These are phyloP conservation scores for Drosophila stalkeri DNA, from an alignment of 2,888 invertebrate species.

Conservation along the genomic window DNA sequence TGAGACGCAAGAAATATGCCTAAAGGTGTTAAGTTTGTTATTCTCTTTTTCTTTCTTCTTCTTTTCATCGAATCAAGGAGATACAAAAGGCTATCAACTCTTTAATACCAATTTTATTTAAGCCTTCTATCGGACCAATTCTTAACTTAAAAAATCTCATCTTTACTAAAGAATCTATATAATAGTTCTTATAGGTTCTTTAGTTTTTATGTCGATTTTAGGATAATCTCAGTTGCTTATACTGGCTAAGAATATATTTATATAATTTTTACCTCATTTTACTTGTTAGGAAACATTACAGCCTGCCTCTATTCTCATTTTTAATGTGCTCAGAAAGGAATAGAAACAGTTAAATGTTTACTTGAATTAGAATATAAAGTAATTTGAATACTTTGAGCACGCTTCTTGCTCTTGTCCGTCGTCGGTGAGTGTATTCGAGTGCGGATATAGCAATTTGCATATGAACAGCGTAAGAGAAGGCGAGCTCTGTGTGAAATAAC, in stretches of 20 bases:
- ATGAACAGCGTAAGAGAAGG: conserved; percentile 3
- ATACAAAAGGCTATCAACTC: neutral
- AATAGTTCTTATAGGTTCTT: neutral
- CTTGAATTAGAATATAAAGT: neutral
- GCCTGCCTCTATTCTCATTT: neutral
- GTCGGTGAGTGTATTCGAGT: conserved; percentile 11
- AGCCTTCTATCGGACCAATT: neutral
- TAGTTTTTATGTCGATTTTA: no score
- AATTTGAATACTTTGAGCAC: conserved; percentile 6
- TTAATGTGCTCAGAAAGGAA: neutral
- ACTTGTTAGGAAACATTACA: neutral
- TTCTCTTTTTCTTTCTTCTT: neutral
- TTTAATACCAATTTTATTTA: neutral
- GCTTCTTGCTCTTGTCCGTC: neutral
- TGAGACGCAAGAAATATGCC: neutral
- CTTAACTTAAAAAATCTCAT: neutral
- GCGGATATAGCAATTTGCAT: conserved; percentile 42
- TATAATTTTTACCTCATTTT: neutral
- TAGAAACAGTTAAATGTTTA: neutral
- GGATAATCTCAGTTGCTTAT: no score
- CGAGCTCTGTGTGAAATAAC: conserved; percentile 55
- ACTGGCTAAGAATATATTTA: no score
- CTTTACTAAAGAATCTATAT: no score
- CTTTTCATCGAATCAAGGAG: neutral
- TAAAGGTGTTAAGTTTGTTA: neutral